Evolutionary conservation across 35 echinoderm and acorn worm genomes (phyloP).

Genomic region (Lytechinus pictus): DNA sequence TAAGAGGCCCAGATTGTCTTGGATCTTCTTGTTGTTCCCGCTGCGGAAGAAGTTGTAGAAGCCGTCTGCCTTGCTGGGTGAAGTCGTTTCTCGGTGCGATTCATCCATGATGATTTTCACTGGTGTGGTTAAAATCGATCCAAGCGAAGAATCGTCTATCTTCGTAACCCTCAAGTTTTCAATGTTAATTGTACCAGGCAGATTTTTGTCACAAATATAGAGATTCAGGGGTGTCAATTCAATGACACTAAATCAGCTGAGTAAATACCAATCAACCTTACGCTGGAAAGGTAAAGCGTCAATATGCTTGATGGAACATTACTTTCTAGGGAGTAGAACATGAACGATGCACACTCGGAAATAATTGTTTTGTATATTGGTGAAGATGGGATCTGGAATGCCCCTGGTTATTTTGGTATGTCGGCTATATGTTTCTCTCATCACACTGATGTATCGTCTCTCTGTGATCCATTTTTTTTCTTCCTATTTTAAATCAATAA

Average conservation of each 20-base stretch:
- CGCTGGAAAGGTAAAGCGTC: too few relatives aligned
- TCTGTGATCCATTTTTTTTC: too few relatives aligned
- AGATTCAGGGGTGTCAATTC: background rate
- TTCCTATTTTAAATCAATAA: too few relatives aligned
- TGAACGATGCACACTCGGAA: too few relatives aligned
- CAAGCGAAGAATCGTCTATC: background rate
- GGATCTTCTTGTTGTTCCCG: conserved; percentile 74
- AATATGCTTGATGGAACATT: too few relatives aligned
- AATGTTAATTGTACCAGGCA: background rate
- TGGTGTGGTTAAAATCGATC: background rate
- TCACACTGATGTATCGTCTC: too few relatives aligned
- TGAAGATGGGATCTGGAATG: too few relatives aligned
- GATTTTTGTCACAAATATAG: background rate
- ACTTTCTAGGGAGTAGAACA: too few relatives aligned
- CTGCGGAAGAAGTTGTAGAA: conserved; percentile 90
- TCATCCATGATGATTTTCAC: background rate
- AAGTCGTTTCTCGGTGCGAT: background rate
- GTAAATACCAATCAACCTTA: too few relatives aligned
- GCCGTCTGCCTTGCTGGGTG: conserved; percentile 53
- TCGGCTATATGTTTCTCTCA: too few relatives aligned
- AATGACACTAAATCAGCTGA: background rate
- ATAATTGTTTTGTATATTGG: too few relatives aligned
- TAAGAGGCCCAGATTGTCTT: conserved; percentile 55
- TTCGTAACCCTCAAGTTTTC: background rate
- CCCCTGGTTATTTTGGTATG: too few relatives aligned